Evolutionary conservation across 1,140 invertebrate species (phyloP).

Genomic region (Drosophila azteca): DNA sequence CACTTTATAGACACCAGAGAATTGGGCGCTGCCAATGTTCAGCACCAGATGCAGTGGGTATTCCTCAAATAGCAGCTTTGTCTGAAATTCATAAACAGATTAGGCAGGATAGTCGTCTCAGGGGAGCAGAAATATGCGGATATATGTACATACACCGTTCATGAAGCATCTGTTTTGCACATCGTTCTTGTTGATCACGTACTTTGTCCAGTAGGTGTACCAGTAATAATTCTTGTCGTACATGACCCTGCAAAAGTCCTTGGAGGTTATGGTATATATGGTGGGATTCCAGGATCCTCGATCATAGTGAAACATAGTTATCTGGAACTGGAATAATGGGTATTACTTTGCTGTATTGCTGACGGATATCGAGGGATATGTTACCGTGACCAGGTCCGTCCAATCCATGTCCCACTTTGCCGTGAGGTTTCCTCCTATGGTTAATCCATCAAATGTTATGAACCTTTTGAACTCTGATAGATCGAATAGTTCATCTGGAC

Average conservation of each 20-base stretch:
- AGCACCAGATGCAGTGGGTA: neutral
- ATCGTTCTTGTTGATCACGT: constrained; percentile 4
- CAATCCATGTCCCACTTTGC: neutral
- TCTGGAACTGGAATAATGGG: neutral
- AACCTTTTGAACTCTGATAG: neutral
- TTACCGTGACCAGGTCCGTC: constrained; percentile 4
- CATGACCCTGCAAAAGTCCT: neutral
- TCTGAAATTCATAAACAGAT: neutral
- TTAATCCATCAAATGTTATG: neutral
- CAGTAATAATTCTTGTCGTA: constrained; percentile 4
- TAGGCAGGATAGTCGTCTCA: neutral
- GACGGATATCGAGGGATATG: neutral
- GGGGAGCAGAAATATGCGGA: neutral
- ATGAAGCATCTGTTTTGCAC: neutral
- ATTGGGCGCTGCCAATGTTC: neutral
- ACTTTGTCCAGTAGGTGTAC: neutral
- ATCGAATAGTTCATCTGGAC: neutral
- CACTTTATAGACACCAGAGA: neutral
- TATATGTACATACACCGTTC: constrained; percentile 1
- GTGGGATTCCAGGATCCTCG: constrained; percentile 3
- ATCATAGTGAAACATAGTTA: neutral
- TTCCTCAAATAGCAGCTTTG: neutral
- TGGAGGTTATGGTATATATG: neutral
- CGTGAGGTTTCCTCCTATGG: constrained; percentile 1
- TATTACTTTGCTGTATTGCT: neutral